Conservation (phyloP, 2,888 invertebrate species). For the Cryptosula pallasiana region DNA sequence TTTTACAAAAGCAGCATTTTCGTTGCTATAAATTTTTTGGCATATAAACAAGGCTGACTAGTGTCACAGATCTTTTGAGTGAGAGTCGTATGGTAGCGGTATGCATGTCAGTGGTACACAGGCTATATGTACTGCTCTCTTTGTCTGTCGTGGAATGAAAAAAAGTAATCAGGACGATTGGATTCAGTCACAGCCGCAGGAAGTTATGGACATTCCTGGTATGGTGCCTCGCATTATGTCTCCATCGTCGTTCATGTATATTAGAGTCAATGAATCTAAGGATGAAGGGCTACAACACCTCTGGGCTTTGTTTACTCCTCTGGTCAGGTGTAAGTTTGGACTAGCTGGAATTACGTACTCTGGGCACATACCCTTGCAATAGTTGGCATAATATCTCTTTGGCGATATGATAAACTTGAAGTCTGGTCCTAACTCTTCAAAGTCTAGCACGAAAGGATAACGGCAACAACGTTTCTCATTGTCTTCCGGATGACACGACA, state of each 20-base stretch:
- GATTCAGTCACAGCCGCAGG: slow-evolving; percentile 70
- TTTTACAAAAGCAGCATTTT: too few species aligned
- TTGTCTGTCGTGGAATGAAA: too few species aligned
- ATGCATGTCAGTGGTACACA: too few species aligned
- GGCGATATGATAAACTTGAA: slow-evolving; percentile 98
- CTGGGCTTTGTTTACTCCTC: slow-evolving; percentile 65
- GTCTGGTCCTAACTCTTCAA: slow-evolving; percentile 73
- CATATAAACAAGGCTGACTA: too few species aligned
- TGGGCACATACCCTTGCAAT: slow-evolving; percentile 91
- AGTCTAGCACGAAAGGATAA: slow-evolving; percentile 87
- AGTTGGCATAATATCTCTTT: slow-evolving; percentile 87
- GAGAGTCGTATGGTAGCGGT: too few species aligned
- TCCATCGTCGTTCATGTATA: slow-evolving; percentile 77
- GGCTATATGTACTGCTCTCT: too few species aligned
- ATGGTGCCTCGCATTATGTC: slow-evolving; percentile 81
- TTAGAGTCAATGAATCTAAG: slow-evolving; percentile 75
- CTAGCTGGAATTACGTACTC: slow-evolving; percentile 79
- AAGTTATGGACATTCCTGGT: slow-evolving; percentile 89
- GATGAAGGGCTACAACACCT: slow-evolving; percentile 89
- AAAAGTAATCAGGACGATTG: too few species aligned
- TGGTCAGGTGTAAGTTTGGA: slow-evolving; percentile 78
- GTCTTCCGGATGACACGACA: slow-evolving; percentile 11
- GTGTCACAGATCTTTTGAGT: too few species aligned
- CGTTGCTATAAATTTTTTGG: too few species aligned
- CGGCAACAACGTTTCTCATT: slow-evolving; percentile 81